Conservation (phyloP, 2,888 invertebrate species). For the Eudemis profundana region DNA sequence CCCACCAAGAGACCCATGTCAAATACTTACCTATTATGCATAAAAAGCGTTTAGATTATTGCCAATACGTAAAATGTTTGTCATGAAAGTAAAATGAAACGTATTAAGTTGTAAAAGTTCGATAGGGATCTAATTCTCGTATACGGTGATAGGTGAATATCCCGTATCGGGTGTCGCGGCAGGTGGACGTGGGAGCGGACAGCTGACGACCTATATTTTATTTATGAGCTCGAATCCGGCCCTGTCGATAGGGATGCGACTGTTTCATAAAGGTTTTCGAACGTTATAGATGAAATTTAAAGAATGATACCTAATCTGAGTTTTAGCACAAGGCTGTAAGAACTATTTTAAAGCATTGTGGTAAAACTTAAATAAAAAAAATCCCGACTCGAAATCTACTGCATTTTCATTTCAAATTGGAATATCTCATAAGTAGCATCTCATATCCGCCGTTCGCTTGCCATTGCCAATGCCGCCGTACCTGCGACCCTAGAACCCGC, state of each 20-base stretch:
- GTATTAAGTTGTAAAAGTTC: background rate
- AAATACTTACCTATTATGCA: no score
- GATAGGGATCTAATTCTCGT: background rate
- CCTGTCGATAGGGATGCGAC: slow-evolving; percentile 20
- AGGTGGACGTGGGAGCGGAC: slow-evolving; percentile 41
- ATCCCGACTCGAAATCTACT: no score
- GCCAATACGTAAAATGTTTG: background rate
- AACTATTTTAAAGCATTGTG: no score
- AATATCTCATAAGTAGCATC: no score
- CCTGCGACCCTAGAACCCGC: no score
- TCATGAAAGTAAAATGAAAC: background rate
- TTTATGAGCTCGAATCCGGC: slow-evolving; percentile 44
- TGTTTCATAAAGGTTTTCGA: background rate
- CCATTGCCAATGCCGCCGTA: no score
- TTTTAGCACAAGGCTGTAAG: background rate
- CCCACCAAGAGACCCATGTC: no score
- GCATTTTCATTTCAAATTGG: no score
- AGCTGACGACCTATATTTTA: slow-evolving; percentile 47
- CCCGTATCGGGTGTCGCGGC: slow-evolving; percentile 21
- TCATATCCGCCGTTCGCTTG: no score
- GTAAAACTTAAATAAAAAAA: no score
- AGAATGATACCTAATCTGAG: background rate
- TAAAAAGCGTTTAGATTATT: no score
- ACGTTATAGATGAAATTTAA: slow-evolving; percentile 21
- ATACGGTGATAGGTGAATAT: slow-evolving; percentile 3